Conservation (phyloP, 2,113 vertebrate species). For the Pleuronectes platessa region DNA sequence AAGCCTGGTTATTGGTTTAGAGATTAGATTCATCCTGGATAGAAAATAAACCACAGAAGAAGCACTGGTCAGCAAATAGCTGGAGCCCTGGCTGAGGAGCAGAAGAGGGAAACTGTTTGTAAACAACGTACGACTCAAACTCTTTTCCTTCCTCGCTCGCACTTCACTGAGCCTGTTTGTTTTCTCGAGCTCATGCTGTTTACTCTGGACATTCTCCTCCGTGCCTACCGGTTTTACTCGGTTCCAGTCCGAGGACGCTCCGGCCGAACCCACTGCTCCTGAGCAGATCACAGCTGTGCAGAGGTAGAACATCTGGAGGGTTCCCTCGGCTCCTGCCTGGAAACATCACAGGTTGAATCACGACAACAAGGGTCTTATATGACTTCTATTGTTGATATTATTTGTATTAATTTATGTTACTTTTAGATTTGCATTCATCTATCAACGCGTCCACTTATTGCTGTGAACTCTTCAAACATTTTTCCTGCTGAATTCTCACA, state of each 20-base stretch:
- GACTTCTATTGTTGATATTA: too few species aligned
- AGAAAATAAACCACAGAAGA: constrained; percentile 56
- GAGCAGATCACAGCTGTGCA: background rate
- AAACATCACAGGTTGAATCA: background rate
- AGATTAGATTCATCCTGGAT: constrained; percentile 33
- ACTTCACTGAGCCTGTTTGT: constrained; percentile 40
- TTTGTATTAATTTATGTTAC: too few species aligned
- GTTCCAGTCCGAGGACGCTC: constrained; percentile 23
- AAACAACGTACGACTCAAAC: constrained; percentile 35
- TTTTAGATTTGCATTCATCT: too few species aligned
- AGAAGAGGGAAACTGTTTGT: constrained; percentile 28
- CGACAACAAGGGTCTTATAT: too few species aligned
- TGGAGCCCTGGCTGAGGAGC: background rate
- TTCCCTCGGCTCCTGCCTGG: background rate
- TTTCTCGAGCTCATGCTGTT: constrained; percentile 38
- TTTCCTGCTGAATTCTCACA: too few species aligned
- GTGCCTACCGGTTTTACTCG: constrained; percentile 33
- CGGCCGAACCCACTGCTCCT: background rate
- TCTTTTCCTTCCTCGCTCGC: constrained; percentile 6
- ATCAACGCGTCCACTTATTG: too few species aligned
- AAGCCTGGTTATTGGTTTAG: constrained; percentile 54
- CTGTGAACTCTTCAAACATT: too few species aligned
- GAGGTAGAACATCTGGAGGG: background rate
- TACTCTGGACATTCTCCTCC: constrained; percentile 30
- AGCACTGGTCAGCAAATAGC: constrained; percentile 13